Conservation (phyloP, 92 coral and sea anemone genomes). For the Anthopleura xanthogrammica region DNA sequence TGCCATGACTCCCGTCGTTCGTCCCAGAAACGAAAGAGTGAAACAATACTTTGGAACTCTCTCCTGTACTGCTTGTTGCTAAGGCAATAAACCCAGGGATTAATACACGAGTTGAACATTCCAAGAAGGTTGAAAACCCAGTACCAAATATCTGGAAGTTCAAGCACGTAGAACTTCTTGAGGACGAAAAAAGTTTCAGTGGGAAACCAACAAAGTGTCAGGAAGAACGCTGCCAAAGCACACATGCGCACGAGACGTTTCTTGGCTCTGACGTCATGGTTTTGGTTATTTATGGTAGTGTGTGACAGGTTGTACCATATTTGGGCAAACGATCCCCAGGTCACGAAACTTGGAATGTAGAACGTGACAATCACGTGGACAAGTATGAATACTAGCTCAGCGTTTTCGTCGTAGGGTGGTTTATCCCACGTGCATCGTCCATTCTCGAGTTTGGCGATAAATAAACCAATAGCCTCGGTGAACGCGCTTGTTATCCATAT, state of each 20-base stretch:
- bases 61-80: slow-evolving; percentile 50
- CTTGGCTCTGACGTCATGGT: slow-evolving; percentile 33
- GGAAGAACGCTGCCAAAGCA: slow-evolving; percentile 53
- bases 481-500: slow-evolving; percentile 54
- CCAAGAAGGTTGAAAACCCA: slow-evolving; percentile 44
- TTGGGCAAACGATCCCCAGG: slow-evolving; percentile 54
- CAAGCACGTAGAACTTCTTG: slow-evolving; percentile 32
- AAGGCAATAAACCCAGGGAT: slow-evolving; percentile 60
- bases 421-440: slow-evolving; percentile 27
- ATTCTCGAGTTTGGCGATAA: slow-evolving; percentile 24
- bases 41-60: slow-evolving; percentile 34
- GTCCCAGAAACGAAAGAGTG: slow-evolving; percentile 18
- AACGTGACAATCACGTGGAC: slow-evolving; percentile 47
- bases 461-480: slow-evolving; percentile 36
- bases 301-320: slow-evolving; percentile 45
- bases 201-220: slow-evolving; percentile 67
- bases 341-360: slow-evolving; percentile 52
- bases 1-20: slow-evolving; percentile 44
- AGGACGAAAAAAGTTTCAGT: slow-evolving; percentile 57
- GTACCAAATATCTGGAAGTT: slow-evolving; percentile 21
- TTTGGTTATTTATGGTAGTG: slow-evolving; percentile 21
- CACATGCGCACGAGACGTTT: slow-evolving; percentile 68
- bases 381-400: slow-evolving; percentile 36
- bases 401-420: slow-evolving; percentile 23
- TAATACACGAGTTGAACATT: slow-evolving; percentile 55